These are phyloP conservation scores for Hyperoplus immaculatus DNA, from an alignment of 2,797 vertebrate species.

Conservation along the genomic window DNA sequence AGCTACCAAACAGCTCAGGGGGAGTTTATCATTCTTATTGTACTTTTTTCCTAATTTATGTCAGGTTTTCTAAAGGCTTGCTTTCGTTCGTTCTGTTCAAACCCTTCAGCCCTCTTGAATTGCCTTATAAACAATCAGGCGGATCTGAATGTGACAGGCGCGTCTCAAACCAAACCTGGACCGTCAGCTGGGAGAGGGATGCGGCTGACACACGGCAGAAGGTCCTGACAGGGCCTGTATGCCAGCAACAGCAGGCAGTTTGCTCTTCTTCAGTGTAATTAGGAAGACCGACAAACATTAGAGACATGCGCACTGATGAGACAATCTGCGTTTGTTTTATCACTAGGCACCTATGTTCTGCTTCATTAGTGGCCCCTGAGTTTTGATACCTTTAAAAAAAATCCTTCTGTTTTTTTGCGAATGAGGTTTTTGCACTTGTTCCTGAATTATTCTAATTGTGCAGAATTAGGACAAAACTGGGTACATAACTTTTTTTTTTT, in stretches of 20 bases:
- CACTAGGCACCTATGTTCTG: background rate
- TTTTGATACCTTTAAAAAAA: background rate
- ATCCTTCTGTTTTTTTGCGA: background rate
- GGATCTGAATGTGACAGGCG: constrained; percentile 81
- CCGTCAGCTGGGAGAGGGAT: constrained; percentile 77
- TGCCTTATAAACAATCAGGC: constrained; percentile 41
- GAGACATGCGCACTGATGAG: background rate
- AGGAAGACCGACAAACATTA: constrained; percentile 7
- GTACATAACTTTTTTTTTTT: background rate
- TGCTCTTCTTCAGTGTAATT: constrained; percentile 4
- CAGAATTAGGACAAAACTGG: background rate
- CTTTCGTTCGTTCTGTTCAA: background rate
- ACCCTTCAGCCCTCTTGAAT: constrained; percentile 18
- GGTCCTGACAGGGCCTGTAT: constrained; percentile 75
- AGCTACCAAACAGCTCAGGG: background rate
- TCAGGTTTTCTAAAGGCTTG: background rate
- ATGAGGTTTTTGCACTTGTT: background rate
- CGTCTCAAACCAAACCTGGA: constrained; percentile 26
- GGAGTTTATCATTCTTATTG: background rate
- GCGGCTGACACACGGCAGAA: constrained; percentile 73
- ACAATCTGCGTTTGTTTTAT: background rate
- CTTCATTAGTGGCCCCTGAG: background rate
- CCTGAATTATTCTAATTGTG: background rate
- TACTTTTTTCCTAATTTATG: background rate
- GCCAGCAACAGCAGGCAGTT: background rate